Evolutionary conservation across 1,140 invertebrate species (phyloP), one percentile per base, ranked within the genome.

Genomic region (Diprion similis): DNA sequence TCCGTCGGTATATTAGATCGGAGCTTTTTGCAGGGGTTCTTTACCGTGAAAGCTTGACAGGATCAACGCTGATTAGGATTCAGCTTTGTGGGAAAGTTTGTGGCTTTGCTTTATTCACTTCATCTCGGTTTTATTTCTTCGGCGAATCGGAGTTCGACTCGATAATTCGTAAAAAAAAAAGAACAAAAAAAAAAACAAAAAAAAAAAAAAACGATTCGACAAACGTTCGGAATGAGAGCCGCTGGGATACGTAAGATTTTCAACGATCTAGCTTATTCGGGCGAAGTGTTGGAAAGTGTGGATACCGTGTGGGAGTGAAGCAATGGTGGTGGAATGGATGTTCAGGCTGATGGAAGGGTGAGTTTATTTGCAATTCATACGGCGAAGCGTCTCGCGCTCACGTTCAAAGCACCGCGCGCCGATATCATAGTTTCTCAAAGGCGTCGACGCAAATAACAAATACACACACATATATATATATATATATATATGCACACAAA

Each of bases 281-380:
- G 59, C 24, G 69, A 46, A 70, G 69, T 47, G 69, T 70, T 46
- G 19, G 69, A 70, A 70, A 70, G 69, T 70, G 69, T 48, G n/a
- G 10, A 70, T 13, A 19, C 24, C 47, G 46, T 13, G 72, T 24
- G 66, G 46, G 13, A 37, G 67, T 19, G 46, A 24, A 13, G 47
- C 37, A 59, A 66, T 47, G 74, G 70, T 15, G 66, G 65, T 46
- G 71, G 19, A 46, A 47, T 71, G 68, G 13, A 45, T 51, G 65
- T 47, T 37, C 24, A 37, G 51, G 59, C 65, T 13, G 70, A 59
- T 65, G 47, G 67, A 45, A 45, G 68, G 46, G 71, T 24, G 67
- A 65, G 13, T 75, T 75, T 77, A 79, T 75, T 81, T 81, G 76
- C 77, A 80, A 81, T 81, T 81, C 80, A 81, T 78, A 74, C 71